A percentile compares a stretch with the other conserved stretches of the same genome.
Conservation (phyloP, 2,113 vertebrate genomes). For the Cariama cristata region DNA sequence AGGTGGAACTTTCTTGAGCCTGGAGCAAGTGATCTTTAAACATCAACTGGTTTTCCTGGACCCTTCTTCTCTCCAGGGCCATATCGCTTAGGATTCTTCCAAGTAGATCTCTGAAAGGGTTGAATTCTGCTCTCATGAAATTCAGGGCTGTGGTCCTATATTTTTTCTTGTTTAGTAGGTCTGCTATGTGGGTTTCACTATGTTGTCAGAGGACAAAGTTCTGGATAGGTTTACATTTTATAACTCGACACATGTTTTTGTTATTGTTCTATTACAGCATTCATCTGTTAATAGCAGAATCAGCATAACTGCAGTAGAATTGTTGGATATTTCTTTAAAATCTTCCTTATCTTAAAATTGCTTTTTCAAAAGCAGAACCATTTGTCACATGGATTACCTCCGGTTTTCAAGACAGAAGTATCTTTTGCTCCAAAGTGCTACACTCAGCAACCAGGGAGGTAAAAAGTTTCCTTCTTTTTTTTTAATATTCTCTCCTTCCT, state of each 20-base stretch:
- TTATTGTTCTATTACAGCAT: background rate
- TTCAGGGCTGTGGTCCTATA: background rate
- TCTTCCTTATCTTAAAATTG: background rate
- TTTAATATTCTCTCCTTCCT: background rate
- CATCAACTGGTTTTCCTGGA: background rate
- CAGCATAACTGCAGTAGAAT: background rate
- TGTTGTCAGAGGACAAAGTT: background rate
- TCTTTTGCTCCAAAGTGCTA: background rate
- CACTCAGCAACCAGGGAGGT: background rate
- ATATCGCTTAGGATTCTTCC: background rate
- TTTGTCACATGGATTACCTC: background rate
- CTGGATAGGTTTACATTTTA: background rate
- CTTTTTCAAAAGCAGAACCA: background rate
- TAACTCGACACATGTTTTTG: background rate
- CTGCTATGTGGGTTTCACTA: background rate
- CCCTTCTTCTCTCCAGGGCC: no score
- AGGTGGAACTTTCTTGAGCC: background rate
- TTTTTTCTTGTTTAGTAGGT: background rate
- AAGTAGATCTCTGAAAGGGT: background rate
- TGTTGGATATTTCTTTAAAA: background rate
- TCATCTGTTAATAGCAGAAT: background rate
- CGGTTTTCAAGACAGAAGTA: background rate
- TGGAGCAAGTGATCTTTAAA: background rate
- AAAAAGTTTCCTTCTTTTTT: background rate
- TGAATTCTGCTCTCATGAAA: background rate